Conservation (phyloP, 1,140 invertebrate species). For the Cydia splendana region DNA sequence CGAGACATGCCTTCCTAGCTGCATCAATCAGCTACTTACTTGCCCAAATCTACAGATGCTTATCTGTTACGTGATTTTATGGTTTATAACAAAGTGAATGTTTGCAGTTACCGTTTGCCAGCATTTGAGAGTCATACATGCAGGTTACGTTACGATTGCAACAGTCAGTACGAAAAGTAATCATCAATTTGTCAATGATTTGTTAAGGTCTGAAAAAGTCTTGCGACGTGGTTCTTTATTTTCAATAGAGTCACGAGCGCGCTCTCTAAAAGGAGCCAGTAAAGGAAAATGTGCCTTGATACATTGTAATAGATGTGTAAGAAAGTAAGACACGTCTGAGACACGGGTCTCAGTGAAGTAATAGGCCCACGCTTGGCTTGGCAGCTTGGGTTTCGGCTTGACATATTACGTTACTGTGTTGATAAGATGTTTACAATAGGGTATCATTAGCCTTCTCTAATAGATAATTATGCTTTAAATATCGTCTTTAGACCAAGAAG, state of each 20-base stretch:
- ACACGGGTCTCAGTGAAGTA: slow-evolving; percentile 10
- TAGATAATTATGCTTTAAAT: slow-evolving; percentile 24
- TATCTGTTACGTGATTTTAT: slow-evolving; percentile 26
- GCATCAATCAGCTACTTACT: slow-evolving; percentile 17
- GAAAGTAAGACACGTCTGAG: slow-evolving; percentile 3
- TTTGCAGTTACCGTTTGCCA: slow-evolving; percentile 4
- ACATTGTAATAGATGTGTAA: slow-evolving; percentile 10
- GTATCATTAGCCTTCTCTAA: slow-evolving; percentile 21
- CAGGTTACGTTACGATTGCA: slow-evolving; percentile 16
- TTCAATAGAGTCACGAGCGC: slow-evolving; percentile 31
- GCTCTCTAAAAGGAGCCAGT: not conserved
- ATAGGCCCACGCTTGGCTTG: slow-evolving; percentile 23
- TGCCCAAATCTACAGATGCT: slow-evolving; percentile 7
- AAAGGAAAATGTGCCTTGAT: slow-evolving; percentile 12
- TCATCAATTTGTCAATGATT: slow-evolving; percentile 33
- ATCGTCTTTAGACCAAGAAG: slow-evolving; percentile 6
- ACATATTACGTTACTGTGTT: slow-evolving; percentile 28
- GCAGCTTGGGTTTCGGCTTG: slow-evolving; percentile 4
- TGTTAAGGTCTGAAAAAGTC: slow-evolving; percentile 32
- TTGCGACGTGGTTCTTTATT: slow-evolving; percentile 23
- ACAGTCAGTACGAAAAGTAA: slow-evolving; percentile 12
- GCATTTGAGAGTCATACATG: slow-evolving; percentile 25
- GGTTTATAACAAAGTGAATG: slow-evolving; percentile 29
- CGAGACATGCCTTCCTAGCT: not conserved
- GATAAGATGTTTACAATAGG: slow-evolving; percentile 19